Evolutionary conservation across 2,113 vertebrate genomes (phyloP).

Genomic region (Lycaon pictus): DNA sequence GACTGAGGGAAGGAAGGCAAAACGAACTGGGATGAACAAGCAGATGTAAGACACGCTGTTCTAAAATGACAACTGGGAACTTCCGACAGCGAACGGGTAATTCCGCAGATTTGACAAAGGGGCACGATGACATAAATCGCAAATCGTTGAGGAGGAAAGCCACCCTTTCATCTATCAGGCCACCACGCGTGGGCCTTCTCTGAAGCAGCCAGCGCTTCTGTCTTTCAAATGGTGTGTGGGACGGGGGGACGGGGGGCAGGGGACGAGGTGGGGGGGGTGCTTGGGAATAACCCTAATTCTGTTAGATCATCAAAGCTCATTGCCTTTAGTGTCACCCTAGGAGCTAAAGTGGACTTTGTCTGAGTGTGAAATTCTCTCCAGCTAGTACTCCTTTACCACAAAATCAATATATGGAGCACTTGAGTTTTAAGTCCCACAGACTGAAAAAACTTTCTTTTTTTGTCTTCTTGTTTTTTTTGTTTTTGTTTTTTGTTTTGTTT

Average conservation of each 20-base stretch:
- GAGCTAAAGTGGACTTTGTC: neutral
- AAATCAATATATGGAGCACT: neutral
- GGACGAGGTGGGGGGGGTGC: neutral
- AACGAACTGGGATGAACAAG: neutral
- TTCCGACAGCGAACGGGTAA: neutral
- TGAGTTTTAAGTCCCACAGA: neutral
- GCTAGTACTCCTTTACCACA: neutral
- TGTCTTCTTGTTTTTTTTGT: neutral
- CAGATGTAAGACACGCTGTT: conserved; percentile 23
- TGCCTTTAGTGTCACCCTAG: neutral
- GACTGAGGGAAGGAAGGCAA: conserved; percentile 37
- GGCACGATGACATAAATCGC: neutral
- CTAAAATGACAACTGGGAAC: conserved; percentile 16
- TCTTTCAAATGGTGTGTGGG: neutral
- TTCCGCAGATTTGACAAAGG: neutral
- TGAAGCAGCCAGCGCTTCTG: neutral
- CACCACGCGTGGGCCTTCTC: neutral
- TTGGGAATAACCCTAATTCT: neutral
- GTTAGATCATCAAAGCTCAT: neutral
- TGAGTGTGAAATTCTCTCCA: neutral
- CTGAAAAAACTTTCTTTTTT: neutral
- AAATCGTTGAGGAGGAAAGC: no score
- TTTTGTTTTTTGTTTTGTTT: no score
- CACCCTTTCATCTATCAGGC: neutral
- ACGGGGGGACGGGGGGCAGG: neutral